A percentile compares a stretch with the other conserved stretches of the same genome.
phyloP scores from a whole-genome alignment of 1,140 invertebrate genomes.

The Drosophila burlai region DNA sequence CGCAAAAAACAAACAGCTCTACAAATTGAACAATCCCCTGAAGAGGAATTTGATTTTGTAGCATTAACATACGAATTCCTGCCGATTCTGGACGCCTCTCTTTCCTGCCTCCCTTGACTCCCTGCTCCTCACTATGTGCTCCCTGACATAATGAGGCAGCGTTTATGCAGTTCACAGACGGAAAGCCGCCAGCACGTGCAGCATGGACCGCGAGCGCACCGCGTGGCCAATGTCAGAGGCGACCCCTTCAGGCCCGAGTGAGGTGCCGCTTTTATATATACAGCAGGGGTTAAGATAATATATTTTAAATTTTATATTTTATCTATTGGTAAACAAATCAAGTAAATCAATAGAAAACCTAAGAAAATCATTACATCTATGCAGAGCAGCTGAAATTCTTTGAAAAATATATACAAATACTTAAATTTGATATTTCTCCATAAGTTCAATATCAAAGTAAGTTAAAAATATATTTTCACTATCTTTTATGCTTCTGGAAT shows the following conservation, averaged over 20 bases:
- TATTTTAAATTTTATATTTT: too few relatives aligned
- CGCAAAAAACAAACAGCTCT: conserved; percentile 38
- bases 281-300: not conserved
- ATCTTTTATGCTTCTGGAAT: too few relatives aligned
- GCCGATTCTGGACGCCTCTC: conserved; percentile 25
- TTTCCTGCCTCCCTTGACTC: conserved; percentile 13
- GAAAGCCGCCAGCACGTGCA: conserved; percentile 50
- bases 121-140: conserved; percentile 31
- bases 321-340: not conserved
- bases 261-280: not conserved
- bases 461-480: not conserved
- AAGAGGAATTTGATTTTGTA: conserved; percentile 31
- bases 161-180: conserved; percentile 73
- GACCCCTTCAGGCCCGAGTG: conserved; percentile 1
- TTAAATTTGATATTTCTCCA: not conserved
- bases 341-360: too few relatives aligned
- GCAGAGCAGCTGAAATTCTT: not conserved
- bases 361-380: not conserved
- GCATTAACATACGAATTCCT: conserved; percentile 49
- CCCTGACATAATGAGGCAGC: conserved; percentile 68
- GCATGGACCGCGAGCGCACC: conserved; percentile 48
- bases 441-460: not conserved
- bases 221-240: conserved; percentile 61
- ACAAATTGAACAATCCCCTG: conserved; percentile 58
- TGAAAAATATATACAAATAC: not conserved